Conservation (phyloP, 1,140 invertebrate genomes). For the Drosophila sproati region DNA sequence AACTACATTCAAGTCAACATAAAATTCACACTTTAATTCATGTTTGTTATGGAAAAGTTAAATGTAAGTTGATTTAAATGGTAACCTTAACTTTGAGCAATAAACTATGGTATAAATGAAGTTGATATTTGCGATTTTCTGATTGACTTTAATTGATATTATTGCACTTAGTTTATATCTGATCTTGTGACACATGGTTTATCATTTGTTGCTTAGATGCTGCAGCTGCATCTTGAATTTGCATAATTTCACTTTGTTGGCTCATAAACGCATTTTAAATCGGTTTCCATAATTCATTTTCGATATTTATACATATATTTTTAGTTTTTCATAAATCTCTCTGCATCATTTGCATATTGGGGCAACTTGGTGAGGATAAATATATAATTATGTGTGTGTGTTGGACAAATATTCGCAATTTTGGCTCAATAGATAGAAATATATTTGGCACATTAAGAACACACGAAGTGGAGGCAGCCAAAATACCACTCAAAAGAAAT, state of each 20-base stretch:
- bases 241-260: conserved; percentile 2
- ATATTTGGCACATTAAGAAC: conserved; percentile 79
- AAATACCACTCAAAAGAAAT: conserved; percentile 62
- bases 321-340: conserved; percentile 23
- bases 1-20: not conserved
- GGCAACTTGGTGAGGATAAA: conserved; percentile 9
- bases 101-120: too few species aligned
- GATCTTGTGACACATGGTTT: not conserved
- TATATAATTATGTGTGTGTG: conserved; percentile 9
- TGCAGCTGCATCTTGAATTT: conserved; percentile 14
- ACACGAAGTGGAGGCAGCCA: conserved; percentile 59
- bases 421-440: conserved; percentile 68
- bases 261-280: conserved; percentile 29
- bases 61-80: too few species aligned
- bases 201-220: not conserved
- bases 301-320: not conserved
- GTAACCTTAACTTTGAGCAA: too few species aligned
- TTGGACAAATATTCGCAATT: conserved; percentile 52
- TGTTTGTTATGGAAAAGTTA: too few species aligned
- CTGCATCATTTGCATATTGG: conserved; percentile 46
- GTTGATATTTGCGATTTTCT: not conserved
- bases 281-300: conserved; percentile 32
- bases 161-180: not conserved
- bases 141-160: not conserved
- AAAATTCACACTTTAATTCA: too few species aligned